A percentile compares a stretch with the other conserved stretches of the same genome.
Evolutionary conservation across 2,888 invertebrate genomes (phyloP).

Genomic region (Alentia gelatinosa): DNA sequence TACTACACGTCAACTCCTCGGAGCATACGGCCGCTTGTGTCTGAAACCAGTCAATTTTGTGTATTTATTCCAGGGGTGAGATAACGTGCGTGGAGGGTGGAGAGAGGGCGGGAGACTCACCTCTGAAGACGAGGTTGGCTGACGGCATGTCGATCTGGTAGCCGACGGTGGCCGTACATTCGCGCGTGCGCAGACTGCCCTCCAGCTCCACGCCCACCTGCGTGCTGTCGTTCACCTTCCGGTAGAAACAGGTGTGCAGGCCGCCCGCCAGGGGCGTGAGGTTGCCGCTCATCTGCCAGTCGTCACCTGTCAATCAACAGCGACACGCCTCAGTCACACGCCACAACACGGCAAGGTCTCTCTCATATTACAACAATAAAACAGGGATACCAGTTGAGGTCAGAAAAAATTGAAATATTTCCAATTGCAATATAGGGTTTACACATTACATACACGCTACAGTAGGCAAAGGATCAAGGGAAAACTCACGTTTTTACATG

Average conservation of each 20-base stretch:
- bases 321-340: background rate
- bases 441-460: too few relatives aligned
- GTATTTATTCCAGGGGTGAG: too few relatives aligned
- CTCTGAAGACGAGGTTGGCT: slow-evolving; percentile 95
- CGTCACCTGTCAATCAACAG: slow-evolving; percentile 80
- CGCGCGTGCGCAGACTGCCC: slow-evolving; percentile 93
- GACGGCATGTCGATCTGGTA: slow-evolving; percentile 97
- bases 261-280: slow-evolving; percentile 85
- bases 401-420: too few relatives aligned
- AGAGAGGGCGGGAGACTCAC: too few relatives aligned
- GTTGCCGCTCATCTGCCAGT: slow-evolving; percentile 82
- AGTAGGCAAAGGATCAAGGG: too few relatives aligned
- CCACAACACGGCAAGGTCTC: background rate
- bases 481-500: too few relatives aligned
- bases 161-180: slow-evolving; percentile 93
- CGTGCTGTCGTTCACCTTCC: slow-evolving; percentile 93
- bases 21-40: too few relatives aligned
- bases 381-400: background rate
- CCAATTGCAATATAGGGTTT: too few relatives aligned
- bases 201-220: slow-evolving; percentile 97
- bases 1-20: too few relatives aligned
- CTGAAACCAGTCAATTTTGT: too few relatives aligned
- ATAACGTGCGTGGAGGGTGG: too few relatives aligned
- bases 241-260: slow-evolving; percentile 95
- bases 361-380: background rate